Conservation (phyloP, 2,113 vertebrate species). For the Takifugu flavidus region DNA sequence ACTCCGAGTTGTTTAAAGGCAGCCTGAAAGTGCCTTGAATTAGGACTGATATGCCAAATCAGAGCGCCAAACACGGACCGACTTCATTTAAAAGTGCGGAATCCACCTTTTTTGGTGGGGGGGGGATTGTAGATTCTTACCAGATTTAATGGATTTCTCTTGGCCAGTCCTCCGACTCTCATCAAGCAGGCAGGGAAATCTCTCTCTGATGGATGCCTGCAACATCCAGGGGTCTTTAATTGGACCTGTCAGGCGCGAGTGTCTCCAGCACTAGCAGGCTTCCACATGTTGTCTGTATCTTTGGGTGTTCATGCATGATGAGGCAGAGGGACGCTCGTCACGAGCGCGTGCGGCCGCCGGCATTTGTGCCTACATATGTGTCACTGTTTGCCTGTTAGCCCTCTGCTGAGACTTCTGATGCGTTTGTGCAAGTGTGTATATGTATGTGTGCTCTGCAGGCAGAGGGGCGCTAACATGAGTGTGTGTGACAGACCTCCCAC, state of each 20-base stretch:
- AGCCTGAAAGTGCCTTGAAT: slow-evolving; percentile 15
- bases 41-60: slow-evolving; percentile 1
- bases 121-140: too few species aligned
- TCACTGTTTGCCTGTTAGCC: slow-evolving; percentile 7
- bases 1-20: slow-evolving; percentile 2
- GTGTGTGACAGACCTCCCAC: slow-evolving; percentile 58
- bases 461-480: slow-evolving; percentile 42
- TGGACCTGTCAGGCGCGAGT: too few species aligned
- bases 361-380: slow-evolving; percentile 13
- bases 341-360: neutral
- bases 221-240: too few species aligned
- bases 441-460: slow-evolving; percentile 20
- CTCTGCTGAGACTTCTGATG: slow-evolving; percentile 9
- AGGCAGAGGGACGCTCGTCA: slow-evolving; percentile 11
- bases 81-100: too few species aligned
- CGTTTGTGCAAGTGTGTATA: slow-evolving; percentile 7
- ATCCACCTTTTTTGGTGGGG: too few species aligned
- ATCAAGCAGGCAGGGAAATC: too few species aligned
- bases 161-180: too few species aligned
- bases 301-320: slow-evolving; percentile 23
- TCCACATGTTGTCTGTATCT: neutral
- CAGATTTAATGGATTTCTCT: too few species aligned
- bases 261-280: too few species aligned
- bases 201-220: too few species aligned
- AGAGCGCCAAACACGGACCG: neutral